A percentile compares a stretch with the other conserved stretches of the same genome.
Conservation (phyloP, 2,113 vertebrate genomes). For the Tauraco erythrolophus region DNA sequence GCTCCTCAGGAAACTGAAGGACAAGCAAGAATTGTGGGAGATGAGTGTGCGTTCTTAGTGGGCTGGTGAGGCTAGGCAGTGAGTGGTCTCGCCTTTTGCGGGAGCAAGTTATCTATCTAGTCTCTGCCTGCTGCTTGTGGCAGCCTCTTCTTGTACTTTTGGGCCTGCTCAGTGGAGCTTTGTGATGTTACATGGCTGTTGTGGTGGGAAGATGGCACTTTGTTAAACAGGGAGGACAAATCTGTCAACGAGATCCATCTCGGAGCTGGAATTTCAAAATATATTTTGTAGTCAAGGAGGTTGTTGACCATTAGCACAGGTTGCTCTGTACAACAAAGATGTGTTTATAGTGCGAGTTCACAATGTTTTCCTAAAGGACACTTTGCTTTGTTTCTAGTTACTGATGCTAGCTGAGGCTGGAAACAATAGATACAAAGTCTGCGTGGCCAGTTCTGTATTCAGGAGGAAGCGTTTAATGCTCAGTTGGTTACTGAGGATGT, state of each 20-base stretch:
- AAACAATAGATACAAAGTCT: neutral
- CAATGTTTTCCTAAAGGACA: neutral
- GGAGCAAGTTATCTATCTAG: fast-evolving
- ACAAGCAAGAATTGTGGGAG: neutral
- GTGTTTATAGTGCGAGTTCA: neutral
- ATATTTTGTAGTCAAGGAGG: neutral
- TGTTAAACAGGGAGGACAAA: neutral
- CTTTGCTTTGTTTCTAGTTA: neutral
- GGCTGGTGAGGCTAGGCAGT: too few relatives aligned
- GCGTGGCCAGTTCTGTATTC: neutral
- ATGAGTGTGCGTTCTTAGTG: fast-evolving
- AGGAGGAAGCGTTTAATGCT: neutral
- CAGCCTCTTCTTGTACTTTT: neutral
- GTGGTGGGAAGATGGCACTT: neutral
- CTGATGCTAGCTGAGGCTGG: neutral
- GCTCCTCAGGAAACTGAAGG: neutral
- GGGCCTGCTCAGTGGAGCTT: neutral
- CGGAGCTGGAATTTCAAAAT: neutral
- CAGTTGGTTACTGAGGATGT: neutral
- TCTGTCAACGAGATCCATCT: neutral
- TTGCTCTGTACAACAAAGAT: neutral
- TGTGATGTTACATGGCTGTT: neutral
- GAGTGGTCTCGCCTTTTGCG: neutral
- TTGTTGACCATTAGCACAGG: neutral
- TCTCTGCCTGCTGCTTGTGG: neutral